Base-by-base conservation (phyloP, 2,113 vertebrate species). In the Galeopterus variegatus region DNA sequence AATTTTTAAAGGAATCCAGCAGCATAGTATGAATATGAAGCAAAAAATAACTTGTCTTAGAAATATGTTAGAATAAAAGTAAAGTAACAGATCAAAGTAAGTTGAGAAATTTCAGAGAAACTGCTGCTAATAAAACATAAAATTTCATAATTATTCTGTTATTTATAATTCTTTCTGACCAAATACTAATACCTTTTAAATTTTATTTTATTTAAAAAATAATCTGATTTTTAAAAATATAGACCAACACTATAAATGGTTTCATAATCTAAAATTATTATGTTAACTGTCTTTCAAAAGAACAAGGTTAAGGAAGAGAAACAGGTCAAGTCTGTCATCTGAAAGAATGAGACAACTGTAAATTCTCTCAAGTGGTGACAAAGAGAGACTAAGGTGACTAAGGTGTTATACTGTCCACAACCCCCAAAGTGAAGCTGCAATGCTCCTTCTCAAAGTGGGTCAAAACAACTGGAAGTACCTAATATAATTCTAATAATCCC, bases 261-360 rank as follows among this genome's bases (percentile, higher is more conserved):
- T 86, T 84, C 69, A 41, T 67, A 84, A 94, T 26, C 45, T 77
- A 85, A 84, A 88, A 65, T 79, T 54, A 12, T 2, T 75, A 96
- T 18, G 64, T 67, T 60, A 21, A 73, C 28, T 80, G 41, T 60
- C 52, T 88, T 89, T 88, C n/a, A 56, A 83, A 93, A 87, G 60
- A 95, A 92, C 18, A 18, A 88, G 85, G 93, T 41, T 90, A 77
- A 70, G 80, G 73, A 50, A 82, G 50, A 62, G 52, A 90, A 94
- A 60, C 14, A 92, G 92, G 94, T 65, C 77, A 81, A 58, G 13
- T 1, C 54, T 81, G 72, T 21, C 12, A 6, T 70, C 79, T 96
- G 82, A 70, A 84, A 72, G 70, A 58, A 76, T 96, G 96, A 96
- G 94, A 94, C 95, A 95, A 92, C 65, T 70, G 96, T 17, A 96